Evolutionary conservation across 1,140 invertebrate genomes (phyloP).

Genomic region (Pseudomyrmex flavicornis): DNA sequence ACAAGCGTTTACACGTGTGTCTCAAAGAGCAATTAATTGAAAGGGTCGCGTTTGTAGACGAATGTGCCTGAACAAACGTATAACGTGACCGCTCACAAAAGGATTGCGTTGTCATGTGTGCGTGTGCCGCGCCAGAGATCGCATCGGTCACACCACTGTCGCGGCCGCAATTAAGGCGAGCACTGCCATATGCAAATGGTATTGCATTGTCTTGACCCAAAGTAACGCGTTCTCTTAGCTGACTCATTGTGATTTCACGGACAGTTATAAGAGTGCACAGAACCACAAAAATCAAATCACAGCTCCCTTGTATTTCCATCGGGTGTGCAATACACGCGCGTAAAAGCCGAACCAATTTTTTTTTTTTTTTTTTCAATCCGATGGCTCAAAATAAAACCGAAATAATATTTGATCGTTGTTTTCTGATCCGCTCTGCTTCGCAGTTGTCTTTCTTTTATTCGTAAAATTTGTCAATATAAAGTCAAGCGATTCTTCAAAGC

Average conservation of each 20-base stretch:
- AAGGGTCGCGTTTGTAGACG: not conserved
- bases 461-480: no score
- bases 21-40: not conserved
- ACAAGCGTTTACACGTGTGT: not conserved
- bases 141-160: constrained; percentile 49
- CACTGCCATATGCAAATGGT: constrained; percentile 67
- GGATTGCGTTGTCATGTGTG: constrained; percentile 4
- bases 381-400: not conserved
- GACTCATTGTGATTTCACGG: constrained; percentile 64
- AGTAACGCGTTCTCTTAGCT: constrained; percentile 57
- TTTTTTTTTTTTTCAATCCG: constrained; percentile 11
- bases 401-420: no score
- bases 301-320: constrained; percentile 3
- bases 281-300: constrained; percentile 28
- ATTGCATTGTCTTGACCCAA: constrained; percentile 71
- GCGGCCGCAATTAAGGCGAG: constrained; percentile 67
- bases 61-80: constrained; percentile 24
- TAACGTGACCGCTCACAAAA: constrained; percentile 25
- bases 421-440: no score
- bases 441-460: no score
- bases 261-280: constrained; percentile 12
- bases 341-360: no score
- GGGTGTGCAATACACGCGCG: not conserved
- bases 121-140: constrained; percentile 28
- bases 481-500: constrained; percentile 3